These are phyloP conservation scores for Chrysogorgia sp. DNA, from an alignment of 92 coral and sea anemone genomes.

Conservation along the genomic window DNA sequence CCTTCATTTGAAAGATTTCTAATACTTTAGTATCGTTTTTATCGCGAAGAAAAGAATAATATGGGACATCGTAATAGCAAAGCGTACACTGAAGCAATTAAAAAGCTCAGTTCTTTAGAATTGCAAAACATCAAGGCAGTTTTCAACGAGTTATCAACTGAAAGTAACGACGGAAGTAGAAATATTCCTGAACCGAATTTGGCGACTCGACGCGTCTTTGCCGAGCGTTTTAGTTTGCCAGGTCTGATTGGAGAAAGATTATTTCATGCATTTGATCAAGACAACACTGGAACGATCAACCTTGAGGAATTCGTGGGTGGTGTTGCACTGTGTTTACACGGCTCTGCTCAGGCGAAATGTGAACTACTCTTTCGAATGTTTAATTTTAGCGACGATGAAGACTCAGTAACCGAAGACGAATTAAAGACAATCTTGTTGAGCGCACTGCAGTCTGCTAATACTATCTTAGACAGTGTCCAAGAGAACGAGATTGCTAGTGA, in stretches of 20 bases:
- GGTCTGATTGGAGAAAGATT: conserved; percentile 94
- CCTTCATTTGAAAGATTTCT: not conserved
- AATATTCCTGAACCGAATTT: conserved; percentile 74
- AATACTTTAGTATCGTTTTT: too few relatives aligned
- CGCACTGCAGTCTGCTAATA: conserved; percentile 91
- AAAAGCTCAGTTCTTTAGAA: conserved; percentile 88
- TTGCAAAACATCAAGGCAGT: conserved; percentile 85
- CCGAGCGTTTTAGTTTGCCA: conserved; percentile 92
- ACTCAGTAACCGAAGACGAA: conserved; percentile 95
- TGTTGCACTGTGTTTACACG: conserved; percentile 95
- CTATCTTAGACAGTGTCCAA: conserved; percentile 79
- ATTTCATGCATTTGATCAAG: conserved; percentile 93
- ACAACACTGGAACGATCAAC: conserved; percentile 90
- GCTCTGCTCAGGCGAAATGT: conserved; percentile 93
- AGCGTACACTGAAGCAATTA: conserved; percentile 74
- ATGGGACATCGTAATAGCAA: conserved; percentile 44
- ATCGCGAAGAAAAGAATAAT: not conserved
- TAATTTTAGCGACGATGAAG: conserved; percentile 75
- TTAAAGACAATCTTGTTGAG: conserved; percentile 89
- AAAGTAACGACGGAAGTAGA: conserved; percentile 84
- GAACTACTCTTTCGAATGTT: conserved; percentile 75
- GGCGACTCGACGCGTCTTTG: conserved; percentile 89
- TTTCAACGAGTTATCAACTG: conserved; percentile 85
- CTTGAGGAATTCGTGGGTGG: conserved; percentile 97
- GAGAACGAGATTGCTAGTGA: conserved; percentile 48